phyloP scores from a whole-genome alignment of 1,140 invertebrate genomes.

The Zelostemma sp. region DNA sequence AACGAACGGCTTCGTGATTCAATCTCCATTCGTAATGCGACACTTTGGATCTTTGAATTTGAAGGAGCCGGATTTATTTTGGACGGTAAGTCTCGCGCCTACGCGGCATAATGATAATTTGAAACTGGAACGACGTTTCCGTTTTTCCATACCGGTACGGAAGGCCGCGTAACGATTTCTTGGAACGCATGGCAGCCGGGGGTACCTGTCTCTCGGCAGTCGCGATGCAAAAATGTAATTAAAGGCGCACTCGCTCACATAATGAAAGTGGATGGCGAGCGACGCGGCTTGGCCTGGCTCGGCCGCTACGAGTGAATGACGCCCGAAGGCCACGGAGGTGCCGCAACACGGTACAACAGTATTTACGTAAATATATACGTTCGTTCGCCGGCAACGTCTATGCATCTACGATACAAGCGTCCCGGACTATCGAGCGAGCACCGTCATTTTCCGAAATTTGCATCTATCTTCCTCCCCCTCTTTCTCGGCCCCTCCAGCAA shows the following conservation, averaged over 20 bases:
- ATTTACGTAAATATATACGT: conserved; percentile 53
- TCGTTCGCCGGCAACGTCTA: conserved; percentile 31
- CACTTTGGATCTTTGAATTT: no score
- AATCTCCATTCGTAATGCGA: no score
- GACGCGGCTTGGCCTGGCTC: conserved; percentile 47
- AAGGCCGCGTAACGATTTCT: conserved; percentile 53
- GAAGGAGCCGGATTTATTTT: conserved; percentile 8
- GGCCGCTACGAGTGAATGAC: conserved; percentile 64
- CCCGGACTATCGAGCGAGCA: background rate
- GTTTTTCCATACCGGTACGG: conserved; percentile 53
- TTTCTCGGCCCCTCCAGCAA: no score
- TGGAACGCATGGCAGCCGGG: conserved; percentile 49
- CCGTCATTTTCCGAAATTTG: background rate
- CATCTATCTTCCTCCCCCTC: background rate
- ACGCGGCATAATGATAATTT: conserved; percentile 38
- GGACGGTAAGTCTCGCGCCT: conserved; percentile 6
- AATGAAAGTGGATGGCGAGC: conserved; percentile 65
- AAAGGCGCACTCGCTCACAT: conserved; percentile 59
- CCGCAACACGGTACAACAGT: conserved; percentile 54
- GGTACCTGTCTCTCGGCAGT: conserved; percentile 52
- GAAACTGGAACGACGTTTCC: conserved; percentile 56
- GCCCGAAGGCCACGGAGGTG: conserved; percentile 67
- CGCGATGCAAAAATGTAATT: conserved; percentile 66
- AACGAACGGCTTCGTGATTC: background rate
- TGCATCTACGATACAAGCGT: background rate